phyloP scores from a whole-genome alignment of 2,113 vertebrate genomes.

The Prochilodus magdalenae region DNA sequence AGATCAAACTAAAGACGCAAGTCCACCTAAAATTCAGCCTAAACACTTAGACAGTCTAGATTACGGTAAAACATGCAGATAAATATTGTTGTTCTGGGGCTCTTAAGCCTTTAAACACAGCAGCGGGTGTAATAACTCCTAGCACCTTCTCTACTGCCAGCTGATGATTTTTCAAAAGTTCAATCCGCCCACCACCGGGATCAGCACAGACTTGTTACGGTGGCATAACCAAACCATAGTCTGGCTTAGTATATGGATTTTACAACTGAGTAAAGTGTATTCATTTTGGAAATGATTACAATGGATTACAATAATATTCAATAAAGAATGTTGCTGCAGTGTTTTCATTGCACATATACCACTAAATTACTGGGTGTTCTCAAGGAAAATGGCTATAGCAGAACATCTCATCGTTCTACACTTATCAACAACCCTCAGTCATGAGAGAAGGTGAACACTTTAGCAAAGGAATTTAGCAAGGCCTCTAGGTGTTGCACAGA shows the following conservation, averaged over 20 bases:
- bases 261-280: not conserved
- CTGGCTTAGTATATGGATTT: not conserved
- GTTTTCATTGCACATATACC: too few relatives aligned
- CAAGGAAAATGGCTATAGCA: too few relatives aligned
- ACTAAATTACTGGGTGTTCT: too few relatives aligned
- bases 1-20: too few relatives aligned
- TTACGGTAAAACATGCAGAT: constrained; percentile 8
- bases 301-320: too few relatives aligned
- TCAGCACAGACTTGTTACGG: not conserved
- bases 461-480: too few relatives aligned
- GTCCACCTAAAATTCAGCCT: not conserved
- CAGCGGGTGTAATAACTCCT: not conserved
- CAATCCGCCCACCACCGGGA: not conserved
- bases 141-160: not conserved
- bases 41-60: constrained; percentile 18
- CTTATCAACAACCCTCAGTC: too few relatives aligned
- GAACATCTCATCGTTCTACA: too few relatives aligned
- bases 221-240: not conserved
- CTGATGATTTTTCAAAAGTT: constrained; percentile 7
- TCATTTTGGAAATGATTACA: too few relatives aligned
- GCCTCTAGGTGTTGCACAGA: too few relatives aligned
- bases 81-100: constrained; percentile 14
- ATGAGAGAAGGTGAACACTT: too few relatives aligned
- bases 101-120: constrained; percentile 41
- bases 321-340: too few relatives aligned